Evolutionary conservation across 2,113 vertebrate species (phyloP), one percentile per base, ranked within the genome.

Genomic region (Hemiscyllium ocellatum): DNA sequence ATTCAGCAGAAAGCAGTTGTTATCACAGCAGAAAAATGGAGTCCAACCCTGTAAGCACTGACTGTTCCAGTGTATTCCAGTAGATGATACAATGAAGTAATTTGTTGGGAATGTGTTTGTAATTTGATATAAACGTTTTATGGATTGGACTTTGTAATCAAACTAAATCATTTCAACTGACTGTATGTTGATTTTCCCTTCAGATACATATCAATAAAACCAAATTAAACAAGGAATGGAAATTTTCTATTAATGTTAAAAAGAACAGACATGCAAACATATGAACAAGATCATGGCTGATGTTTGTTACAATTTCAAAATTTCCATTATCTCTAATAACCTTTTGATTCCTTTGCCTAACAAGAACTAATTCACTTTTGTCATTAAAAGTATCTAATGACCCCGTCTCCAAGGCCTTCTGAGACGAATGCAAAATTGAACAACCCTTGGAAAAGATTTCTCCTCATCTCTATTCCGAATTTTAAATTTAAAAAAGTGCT

Each of bases 11-110:
- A 50, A 96, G 96, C 95, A 96, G 87, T 96, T 96, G 96, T 97
- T 97, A 96, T 96, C 97, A 96, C 96, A 97, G 97, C 96, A 95
- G 96, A 96, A 96, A 95, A 95, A 96, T 96, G 94, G 89, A 95
- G 42, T 95, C 42, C 68, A 76, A 50, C 66, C 42, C 68, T 94
- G 93, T 94, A 94, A 94, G 93, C 93, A 95, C 97, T 97, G 97
- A 97, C 96, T 86, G 33, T 97, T 97, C 96, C 97, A 95, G 96
- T 97, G 96, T 89, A 94, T 69, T 69, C 42, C 22, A 70, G n/a
- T 70, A 47, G 22, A 42, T 70, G 93, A 42, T 52, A 50, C 68
- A 91, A 91, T 91, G 89, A 91, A 95, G 93, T 95, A 72, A 72
- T 12, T 72, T 95, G 90, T 66, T 56, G 90, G 61, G 66, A 93